These are phyloP conservation scores for Asteroscopus sphinx DNA, from an alignment of 2,888 invertebrate genomes.

Conservation along the genomic window DNA sequence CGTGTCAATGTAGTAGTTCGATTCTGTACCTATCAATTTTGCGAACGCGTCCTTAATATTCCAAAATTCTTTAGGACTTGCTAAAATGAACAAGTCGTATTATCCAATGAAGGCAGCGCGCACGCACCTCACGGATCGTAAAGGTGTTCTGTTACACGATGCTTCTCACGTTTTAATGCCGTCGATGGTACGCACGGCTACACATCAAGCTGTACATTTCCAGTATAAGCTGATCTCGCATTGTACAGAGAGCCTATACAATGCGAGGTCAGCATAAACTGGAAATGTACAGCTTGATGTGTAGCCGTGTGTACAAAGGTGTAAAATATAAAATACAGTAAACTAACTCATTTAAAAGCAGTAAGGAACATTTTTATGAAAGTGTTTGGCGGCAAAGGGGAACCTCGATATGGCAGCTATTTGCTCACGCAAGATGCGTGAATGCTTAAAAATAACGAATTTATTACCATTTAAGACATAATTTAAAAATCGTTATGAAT, in stretches of 20 bases:
- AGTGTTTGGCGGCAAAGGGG: conserved; percentile 19
- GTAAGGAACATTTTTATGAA: conserved; percentile 22
- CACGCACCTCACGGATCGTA: conserved; percentile 45
- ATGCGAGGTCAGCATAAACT: too few relatives aligned
- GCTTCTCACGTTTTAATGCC: conserved; percentile 54
- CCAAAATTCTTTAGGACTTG: conserved; percentile 43
- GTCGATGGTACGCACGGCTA: too few relatives aligned
- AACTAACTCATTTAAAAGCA: conserved; percentile 27
- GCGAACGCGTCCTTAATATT: too few relatives aligned
- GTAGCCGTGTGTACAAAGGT: too few relatives aligned
- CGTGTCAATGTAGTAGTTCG: too few relatives aligned
- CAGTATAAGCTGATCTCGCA: too few relatives aligned
- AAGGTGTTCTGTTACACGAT: conserved; percentile 44
- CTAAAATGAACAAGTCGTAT: conserved; percentile 41
- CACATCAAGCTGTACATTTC: too few relatives aligned
- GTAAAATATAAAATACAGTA: conserved; percentile 51
- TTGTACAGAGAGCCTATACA: too few relatives aligned
- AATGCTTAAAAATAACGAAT: conserved; percentile 27
- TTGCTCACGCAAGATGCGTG: conserved; percentile 42
- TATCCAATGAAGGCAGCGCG: conserved; percentile 39
- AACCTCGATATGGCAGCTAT: conserved; percentile 20
- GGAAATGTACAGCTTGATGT: too few relatives aligned
- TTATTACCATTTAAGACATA: conserved; percentile 17
- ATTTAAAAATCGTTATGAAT: conserved; percentile 32
- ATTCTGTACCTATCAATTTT: too few relatives aligned